Percentiles rank a stretch among this genome's conserved stretches.
phyloP scores from a whole-genome alignment of 2,888 invertebrate genomes.

The Himalopsyche japonica region DNA sequence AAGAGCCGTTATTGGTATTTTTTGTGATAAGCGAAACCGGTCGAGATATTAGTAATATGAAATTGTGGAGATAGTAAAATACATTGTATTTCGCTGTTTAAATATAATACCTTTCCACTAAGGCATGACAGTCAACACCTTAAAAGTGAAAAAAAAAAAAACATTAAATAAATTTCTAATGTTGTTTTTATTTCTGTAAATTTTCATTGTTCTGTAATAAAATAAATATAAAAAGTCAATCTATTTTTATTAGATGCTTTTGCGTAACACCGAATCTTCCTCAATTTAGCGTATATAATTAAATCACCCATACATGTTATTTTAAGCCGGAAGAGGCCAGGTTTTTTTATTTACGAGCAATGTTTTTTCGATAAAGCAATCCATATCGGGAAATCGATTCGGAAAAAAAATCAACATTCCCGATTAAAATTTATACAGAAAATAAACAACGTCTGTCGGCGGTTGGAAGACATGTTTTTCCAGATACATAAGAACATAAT shows the following conservation, averaged over 20 bases:
- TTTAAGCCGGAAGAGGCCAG: background rate
- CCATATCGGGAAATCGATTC: slow-evolving; percentile 6
- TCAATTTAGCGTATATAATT: background rate
- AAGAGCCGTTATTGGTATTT: no score
- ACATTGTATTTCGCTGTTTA: no score
- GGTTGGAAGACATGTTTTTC: slow-evolving; percentile 4
- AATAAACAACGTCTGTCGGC: slow-evolving; percentile 13
- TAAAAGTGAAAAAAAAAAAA: no score
- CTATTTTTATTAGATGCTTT: background rate
- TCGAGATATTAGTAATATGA: no score
- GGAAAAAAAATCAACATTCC: background rate
- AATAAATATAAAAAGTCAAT: background rate
- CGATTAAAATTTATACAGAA: background rate
- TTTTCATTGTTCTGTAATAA: no score
- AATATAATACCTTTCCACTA: no score
- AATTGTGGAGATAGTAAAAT: no score
- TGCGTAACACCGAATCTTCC: background rate
- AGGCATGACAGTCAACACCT: no score
- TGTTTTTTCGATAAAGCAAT: slow-evolving; percentile 13
- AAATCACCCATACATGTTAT: background rate
- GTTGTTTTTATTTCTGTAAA: no score
- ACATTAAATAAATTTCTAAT: no score
- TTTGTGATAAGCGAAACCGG: no score
- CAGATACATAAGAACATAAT: slow-evolving; percentile 25
- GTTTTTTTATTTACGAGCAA: background rate